Base-by-base conservation (phyloP, 2,113 vertebrate species). In the Eclectus roratus region DNA sequence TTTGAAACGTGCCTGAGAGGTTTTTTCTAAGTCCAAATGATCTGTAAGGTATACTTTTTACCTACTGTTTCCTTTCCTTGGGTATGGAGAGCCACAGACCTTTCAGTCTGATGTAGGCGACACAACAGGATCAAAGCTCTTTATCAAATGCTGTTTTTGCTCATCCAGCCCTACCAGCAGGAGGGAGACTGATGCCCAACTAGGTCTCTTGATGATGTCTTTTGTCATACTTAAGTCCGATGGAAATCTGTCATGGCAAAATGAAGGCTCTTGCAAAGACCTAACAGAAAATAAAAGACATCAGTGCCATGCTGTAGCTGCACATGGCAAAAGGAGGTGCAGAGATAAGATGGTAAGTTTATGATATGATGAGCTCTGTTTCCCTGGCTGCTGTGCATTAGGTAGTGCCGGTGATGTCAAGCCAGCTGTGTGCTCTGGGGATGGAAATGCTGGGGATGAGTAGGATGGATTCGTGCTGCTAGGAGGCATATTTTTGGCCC, bases 401-500 rank as follows among this genome's bases (percentile, higher is more conserved):
- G 37, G 58, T 68, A 64, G 84, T 2, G 0, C 44, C 1, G 5
- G 47, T 16, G 56, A 58, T 2, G 1, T 2, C 0, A 5, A 71
- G 44, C 16, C 58, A 61, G 65, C 55, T 52, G 1, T 0, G 4
- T 5, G 6, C 35, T 41, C 35, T 53, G 0, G 0, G 5, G 29
- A 4, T 35, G 47, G 28, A 8, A 8, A 7, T 72, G 35, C 87
- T 63, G 25, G 52, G 47, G 39, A 81, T 17, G 35, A n/a, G 37
- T 37, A 18, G 66, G 80, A 52, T 72, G 56, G 12, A 71, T 84
- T 81, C 2, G 3, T 52, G 41, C 66, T 92, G 46, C 81, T 82
- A 35, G 37, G 37, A 73, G 73, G 31, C 63, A 27, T 58, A 31
- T 76, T 91, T 83, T 82, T 94, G 91, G 80, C 87, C n/a, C 6